Evolutionary conservation across 2,888 invertebrate genomes (phyloP), one percentile per base, ranked within the genome.

Genomic region (Aporophyla nigra): DNA sequence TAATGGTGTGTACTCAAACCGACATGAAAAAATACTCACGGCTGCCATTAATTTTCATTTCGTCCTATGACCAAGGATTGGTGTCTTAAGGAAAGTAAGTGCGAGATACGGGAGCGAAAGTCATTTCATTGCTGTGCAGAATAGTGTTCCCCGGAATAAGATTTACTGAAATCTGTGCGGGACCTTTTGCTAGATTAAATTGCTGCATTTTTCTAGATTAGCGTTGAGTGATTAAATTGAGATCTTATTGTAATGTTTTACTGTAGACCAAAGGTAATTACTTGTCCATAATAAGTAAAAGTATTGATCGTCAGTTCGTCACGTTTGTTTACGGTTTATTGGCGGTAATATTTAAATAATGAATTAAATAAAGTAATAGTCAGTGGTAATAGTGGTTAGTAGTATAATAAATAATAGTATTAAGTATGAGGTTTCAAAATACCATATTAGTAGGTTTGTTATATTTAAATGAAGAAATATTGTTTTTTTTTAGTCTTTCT

Each of bases 11-110:
- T 96, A 95, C 96, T 96, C 95, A 94, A 94, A 96, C 94, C 95
- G 91, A 96, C 96, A 96, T 94, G 96, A 96, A 96, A 96, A 96
- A 96, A 96, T 96, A 96, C 96, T 96, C 93, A 90, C 92, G 92
- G 88, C 93, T 86, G 92, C 92, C 95, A 96, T 96, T 96, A 96
- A 96, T 96, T 96, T 96, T 96, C 96, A 96, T 96, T 96, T 95
- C 93, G 90, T 90, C 92, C 91, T 93, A 94, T 94, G 95, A 92
- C 93, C 93, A 91, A 89, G 92, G 94, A 95, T 93, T 93, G 95
- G 92, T 93, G 94, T 94, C 95, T 95, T 94, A 93, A 93, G 93
- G 91, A 91, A 93, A 93, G 92, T 90, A 86, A 89, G 87, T 87
- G 88, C 85, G 85, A 90, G 90, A 89, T 86, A 84, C 83, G 83